Evolutionary conservation across 2,113 vertebrate species (phyloP), one percentile per base, ranked within the genome.

Genomic region (Glaucidium brasilianum): DNA sequence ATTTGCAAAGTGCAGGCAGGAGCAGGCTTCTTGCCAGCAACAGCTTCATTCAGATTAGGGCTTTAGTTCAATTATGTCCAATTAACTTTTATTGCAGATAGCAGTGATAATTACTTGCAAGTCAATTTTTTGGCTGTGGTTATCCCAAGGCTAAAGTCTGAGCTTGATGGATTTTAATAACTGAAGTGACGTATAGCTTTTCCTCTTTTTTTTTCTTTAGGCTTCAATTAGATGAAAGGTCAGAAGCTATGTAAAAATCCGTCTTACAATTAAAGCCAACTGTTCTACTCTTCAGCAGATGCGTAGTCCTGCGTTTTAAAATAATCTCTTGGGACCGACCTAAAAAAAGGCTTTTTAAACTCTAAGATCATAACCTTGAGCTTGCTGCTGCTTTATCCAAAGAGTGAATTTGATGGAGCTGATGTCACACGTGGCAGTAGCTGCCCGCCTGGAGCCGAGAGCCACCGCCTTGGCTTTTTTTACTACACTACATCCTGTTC

Each of bases 21-120:
- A 97, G 93, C 96, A 91, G 97, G 96, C 97, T 97, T 52, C 96
- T 96, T 83, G 96, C 98, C 97, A 98, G 97, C 97, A 96, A 92
- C 94, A 97, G 96, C 95, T 96, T 98, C 94, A 94, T 97, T 98
- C 96, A 84, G 81, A 98, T 97, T 97, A 98, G 97, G 97, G 97
- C 94, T 78, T 98, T 98, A 98, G 97, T 98, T 98, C 98, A 98
- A 94, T 98, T 98, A 98, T 96, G 97, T 98, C 97, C 97, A 98
- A 98, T 98, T 98, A 98, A 98, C 98, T 98, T 98, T 98, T 98
- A 98, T 98, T 98, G 97, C 97, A 97, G 96, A 97, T 98, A 98
- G 98, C 95, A 85, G 91, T 96, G 97, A 98, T 98, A 98, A 98
- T 98, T 98, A 97, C 97, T 98, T 97, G 94, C 95, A 95, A 98